Evolutionary conservation across 2,797 vertebrate species (phyloP).

Genomic region (Brachyrhaphis roseni): DNA sequence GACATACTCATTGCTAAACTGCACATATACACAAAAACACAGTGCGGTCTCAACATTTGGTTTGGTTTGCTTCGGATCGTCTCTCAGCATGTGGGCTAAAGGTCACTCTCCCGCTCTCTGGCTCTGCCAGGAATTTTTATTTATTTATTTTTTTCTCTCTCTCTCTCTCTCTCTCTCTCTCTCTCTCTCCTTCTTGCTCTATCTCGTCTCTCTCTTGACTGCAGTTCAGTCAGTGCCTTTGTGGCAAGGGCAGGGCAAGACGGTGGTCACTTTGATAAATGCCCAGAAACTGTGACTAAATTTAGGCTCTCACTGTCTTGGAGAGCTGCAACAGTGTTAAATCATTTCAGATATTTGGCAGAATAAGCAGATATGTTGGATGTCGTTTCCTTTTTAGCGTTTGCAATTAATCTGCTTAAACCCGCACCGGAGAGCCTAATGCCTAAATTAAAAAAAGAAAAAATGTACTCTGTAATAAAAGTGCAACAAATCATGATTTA

Average conservation of each 20-base stretch:
- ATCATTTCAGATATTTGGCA: background rate
- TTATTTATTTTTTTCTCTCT: slow-evolving; percentile 2
- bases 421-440: background rate
- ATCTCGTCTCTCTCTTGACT: slow-evolving; percentile 1
- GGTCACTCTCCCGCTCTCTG: slow-evolving; percentile 40
- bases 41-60: slow-evolving; percentile 30
- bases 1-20: slow-evolving; percentile 44
- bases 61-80: slow-evolving; percentile 59
- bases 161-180: background rate
- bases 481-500: background rate
- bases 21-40: slow-evolving; percentile 10
- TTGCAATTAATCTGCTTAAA: background rate
- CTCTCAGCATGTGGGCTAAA: slow-evolving; percentile 70
- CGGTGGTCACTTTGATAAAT: slow-evolving; percentile 54
- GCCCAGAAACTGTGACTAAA: slow-evolving; percentile 30
- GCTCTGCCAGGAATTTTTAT: slow-evolving; percentile 60
- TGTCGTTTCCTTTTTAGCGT: background rate
- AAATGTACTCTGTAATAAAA: background rate
- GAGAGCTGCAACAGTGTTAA: background rate
- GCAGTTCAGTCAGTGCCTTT: slow-evolving; percentile 41
- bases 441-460: background rate
- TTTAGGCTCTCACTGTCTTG: slow-evolving; percentile 1
- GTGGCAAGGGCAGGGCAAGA: slow-evolving; percentile 58
- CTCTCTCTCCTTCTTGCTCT: background rate
- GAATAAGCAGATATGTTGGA: background rate